Percentiles rank a stretch among this genome's conserved stretches.
Evolutionary conservation across 1,140 invertebrate species (phyloP).

Genomic region (Drosophila repletoides): DNA sequence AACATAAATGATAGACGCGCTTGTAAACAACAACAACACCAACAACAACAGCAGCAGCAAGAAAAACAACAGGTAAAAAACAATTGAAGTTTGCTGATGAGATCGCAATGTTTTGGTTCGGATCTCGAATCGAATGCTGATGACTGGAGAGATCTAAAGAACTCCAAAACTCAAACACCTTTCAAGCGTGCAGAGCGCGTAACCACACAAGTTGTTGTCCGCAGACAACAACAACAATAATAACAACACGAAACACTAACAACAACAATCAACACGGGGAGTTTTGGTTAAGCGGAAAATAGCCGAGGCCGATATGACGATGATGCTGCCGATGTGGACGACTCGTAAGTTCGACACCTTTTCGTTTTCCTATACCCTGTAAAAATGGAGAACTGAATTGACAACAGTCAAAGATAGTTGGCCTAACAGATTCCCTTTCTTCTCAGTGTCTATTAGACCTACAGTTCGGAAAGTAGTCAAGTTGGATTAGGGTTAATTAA

Average conservation of each 20-base stretch:
- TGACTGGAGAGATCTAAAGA: constrained; percentile 79
- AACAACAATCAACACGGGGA: constrained; percentile 45
- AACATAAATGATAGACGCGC: constrained; percentile 64
- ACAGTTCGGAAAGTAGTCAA: too few species aligned
- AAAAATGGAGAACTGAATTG: too few species aligned
- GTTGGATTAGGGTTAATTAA: too few species aligned
- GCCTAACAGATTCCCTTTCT: too few species aligned
- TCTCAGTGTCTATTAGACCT: too few species aligned
- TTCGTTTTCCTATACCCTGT: too few species aligned
- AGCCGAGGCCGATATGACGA: constrained; percentile 63
- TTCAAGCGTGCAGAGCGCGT: constrained; percentile 63
- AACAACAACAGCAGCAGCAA: constrained; percentile 8
- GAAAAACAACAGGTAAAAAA: constrained; percentile 39
- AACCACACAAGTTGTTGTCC: constrained; percentile 52
- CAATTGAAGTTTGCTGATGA: constrained; percentile 71
- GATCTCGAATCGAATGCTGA: constrained; percentile 42
- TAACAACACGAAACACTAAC: constrained; percentile 20
- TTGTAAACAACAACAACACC: constrained; percentile 55
- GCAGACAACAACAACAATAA: constrained; percentile 28
- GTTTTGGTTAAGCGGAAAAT: constrained; percentile 79
- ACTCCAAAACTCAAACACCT: constrained; percentile 79
- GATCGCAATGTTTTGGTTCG: constrained; percentile 37
- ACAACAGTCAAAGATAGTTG: too few species aligned
- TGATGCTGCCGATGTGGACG: constrained; percentile 38
- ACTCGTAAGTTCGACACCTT: constrained; percentile 69